Evolutionary conservation across 2,888 invertebrate species (phyloP), one percentile per base, ranked within the genome.

Genomic region (Hedychridium roseum): DNA sequence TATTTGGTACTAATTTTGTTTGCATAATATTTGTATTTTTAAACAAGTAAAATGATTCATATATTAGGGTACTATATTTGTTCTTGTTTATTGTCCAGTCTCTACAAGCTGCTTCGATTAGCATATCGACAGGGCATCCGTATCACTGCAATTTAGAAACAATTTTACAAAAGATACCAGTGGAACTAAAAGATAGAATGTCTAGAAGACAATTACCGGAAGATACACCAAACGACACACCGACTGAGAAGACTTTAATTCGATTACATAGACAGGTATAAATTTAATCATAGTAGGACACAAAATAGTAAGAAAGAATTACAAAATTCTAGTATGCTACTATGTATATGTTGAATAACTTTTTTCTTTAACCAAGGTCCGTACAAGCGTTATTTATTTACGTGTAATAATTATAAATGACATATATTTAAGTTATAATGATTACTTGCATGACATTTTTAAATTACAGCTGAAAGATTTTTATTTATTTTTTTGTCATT

Each of bases 241-340:
- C 92, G 1, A 87, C 91, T 1, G 88, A 94, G 66, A 94, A 93
- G 78, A 86, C 91, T 1, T 84, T 98, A 7, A 89, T 96, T 49
- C 87, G 92, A 58, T 85, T 98, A 39, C 97, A 99, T 79, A 91
- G 90, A 77, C 92, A 94, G 83, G 93, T 94, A 74, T 68, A 15
- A 15, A 38, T 6, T 23, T 38, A 2, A 9, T 18, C 23, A 62
- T 27, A n/a, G n/a, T n/a, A n/a, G n/a, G n/a, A n/a, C n/a, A n/a
- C n/a, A n/a, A n/a, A n/a, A n/a, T n/a, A n/a, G n/a, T n/a, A n/a
- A n/a, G n/a, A n/a, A n/a, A n/a, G n/a, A n/a, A n/a, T n/a, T n/a
- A n/a, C n/a, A n/a, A n/a, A n/a, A n/a, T n/a, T n/a, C n/a, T n/a
- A n/a, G n/a, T n/a, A n/a, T n/a, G n/a, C n/a, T n/a, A n/a, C n/a